Conservation (phyloP, 2,113 vertebrate genomes). For the Poecile atricapillus region DNA sequence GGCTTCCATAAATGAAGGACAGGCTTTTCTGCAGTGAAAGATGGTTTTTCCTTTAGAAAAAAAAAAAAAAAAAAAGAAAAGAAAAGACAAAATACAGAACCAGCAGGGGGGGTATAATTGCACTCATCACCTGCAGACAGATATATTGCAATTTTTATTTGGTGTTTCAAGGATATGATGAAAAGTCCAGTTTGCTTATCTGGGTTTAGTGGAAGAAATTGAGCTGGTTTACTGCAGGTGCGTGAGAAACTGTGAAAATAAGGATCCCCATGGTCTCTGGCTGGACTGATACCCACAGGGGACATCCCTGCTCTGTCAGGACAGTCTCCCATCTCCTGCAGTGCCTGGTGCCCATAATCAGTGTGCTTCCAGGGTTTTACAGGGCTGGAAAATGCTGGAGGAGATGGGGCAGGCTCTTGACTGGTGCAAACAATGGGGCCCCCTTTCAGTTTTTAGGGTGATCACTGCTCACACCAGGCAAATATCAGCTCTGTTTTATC, state of each 20-base stretch:
- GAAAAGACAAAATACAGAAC: not conserved
- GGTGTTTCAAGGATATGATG: not conserved
- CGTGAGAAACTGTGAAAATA: not conserved
- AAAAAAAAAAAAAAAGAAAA: accelerated
- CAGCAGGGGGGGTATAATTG: not conserved
- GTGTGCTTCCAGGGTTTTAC: not conserved
- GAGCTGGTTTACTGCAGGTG: not conserved
- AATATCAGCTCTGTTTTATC: not conserved
- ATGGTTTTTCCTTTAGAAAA: not conserved
- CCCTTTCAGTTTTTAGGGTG: not conserved
- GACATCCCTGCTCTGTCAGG: not conserved
- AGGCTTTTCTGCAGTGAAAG: not conserved
- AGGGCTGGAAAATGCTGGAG: not conserved
- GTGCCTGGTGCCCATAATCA: accelerated
- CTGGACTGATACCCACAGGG: not conserved
- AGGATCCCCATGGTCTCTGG: not conserved
- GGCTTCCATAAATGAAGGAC: not conserved
- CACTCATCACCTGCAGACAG: not conserved
- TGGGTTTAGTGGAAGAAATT: not conserved
- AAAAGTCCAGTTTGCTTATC: not conserved
- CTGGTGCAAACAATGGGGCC: not conserved
- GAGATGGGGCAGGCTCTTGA: not conserved
- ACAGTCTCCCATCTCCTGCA: not conserved
- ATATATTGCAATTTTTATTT: not conserved
- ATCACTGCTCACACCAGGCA: accelerated